Evolutionary conservation across 1,140 invertebrate genomes (phyloP), one percentile per base, ranked within the genome.

Genomic region (Caenorhabditis remanei): DNA sequence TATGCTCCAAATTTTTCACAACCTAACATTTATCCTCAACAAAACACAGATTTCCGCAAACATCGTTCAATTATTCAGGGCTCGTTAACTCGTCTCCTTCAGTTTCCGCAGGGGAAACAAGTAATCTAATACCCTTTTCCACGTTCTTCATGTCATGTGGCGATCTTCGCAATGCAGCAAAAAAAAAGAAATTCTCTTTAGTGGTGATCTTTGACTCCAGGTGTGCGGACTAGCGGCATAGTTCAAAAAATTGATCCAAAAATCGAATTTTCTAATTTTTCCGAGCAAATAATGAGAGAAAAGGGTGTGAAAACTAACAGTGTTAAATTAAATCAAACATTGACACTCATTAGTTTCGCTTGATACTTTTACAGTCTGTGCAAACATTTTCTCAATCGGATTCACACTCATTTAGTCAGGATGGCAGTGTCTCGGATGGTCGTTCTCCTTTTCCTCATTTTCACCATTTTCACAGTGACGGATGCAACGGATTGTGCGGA

Each of bases 81-180:
- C 71, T 79, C 71, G 71, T 79, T 79, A 79, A 50, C 46, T 79
- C 19, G 71, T 79, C 71, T 79, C 46, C 71, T 79, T 14, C 32
- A 50, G 71, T 79, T 79, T 79, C 71, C 71, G 46, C 21, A 8
- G n/a, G 3, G 71, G 71, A 79, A 79, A 79, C 71, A 32, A 79
- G 71, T 79, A 79, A 79, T 79, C 71, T 79, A 79, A 79, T 79
- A 79, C 71, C 21, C 71, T 8, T 24, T n/a, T 79, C 21, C 71
- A 71, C 46, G 71, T 79, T 50, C 67, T 48, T 5, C 32, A 32
- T 71, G 67, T 71, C 67, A 71, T 71, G 40, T 71, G 40, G 13
- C 46, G 65, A 79, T 50, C 46, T 21, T 79, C 6, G 71, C 7
- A 50, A 71, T 71, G 13, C 41, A 9, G 21, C 9, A 32, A n/a